Conservation (phyloP, 2,888 invertebrate species). For the Lepas anatifera region DNA sequence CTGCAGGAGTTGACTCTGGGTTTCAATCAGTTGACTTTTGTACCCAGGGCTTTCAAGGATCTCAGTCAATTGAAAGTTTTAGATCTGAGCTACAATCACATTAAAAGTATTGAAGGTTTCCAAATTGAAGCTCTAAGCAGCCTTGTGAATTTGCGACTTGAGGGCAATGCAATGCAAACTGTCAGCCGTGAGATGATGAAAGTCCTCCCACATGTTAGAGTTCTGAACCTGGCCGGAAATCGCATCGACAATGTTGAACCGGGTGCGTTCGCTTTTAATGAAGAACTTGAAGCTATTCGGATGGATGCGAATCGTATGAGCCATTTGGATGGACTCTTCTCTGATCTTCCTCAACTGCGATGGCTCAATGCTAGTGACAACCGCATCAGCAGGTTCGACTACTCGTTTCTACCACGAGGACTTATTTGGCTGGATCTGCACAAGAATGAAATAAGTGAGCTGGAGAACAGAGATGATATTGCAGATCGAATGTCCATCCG, state of each 20-base stretch:
- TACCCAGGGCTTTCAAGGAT: not conserved
- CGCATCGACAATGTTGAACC: not conserved
- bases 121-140: constrained; percentile 49
- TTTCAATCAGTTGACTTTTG: constrained; percentile 29
- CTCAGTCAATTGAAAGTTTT: not conserved
- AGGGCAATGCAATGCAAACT: constrained; percentile 54
- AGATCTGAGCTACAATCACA: not conserved
- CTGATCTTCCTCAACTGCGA: constrained; percentile 63
- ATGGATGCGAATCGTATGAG: constrained; percentile 68
- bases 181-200: constrained; percentile 47
- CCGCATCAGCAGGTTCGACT: constrained; percentile 69
- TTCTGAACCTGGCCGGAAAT: not conserved
- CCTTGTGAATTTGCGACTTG: constrained; percentile 58
- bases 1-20: constrained; percentile 71
- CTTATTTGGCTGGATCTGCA: constrained; percentile 76
- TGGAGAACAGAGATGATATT: constrained; percentile 65
- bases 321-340: constrained; percentile 64
- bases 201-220: not conserved
- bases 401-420: constrained; percentile 71
- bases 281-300: constrained; percentile 37
- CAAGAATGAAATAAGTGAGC: constrained; percentile 65
- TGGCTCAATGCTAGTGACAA: constrained; percentile 81
- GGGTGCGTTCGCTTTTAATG: not conserved
- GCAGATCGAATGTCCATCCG: constrained; percentile 53
- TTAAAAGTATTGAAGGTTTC: not conserved